These are phyloP conservation scores for Ptychoptera albimana DNA, from an alignment of 2,888 invertebrate genomes.

Conservation along the genomic window DNA sequence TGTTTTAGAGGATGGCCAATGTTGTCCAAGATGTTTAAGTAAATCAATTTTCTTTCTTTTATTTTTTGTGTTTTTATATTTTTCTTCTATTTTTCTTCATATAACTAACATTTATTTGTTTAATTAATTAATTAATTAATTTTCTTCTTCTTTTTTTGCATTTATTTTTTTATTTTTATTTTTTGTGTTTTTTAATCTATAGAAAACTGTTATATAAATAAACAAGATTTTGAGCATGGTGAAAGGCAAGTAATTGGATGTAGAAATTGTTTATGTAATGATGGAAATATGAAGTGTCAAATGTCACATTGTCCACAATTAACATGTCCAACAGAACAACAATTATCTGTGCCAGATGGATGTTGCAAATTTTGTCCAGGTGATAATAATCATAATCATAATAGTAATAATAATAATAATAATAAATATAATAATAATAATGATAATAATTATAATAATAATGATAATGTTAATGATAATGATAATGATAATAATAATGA, in stretches of 20 bases:
- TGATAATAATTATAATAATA: slow-evolving; percentile 2
- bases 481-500: slow-evolving; percentile 1
- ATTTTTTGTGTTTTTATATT: slow-evolving; percentile 3
- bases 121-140: background rate
- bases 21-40: slow-evolving; percentile 79
- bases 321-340: slow-evolving; percentile 58
- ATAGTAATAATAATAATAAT: slow-evolving; percentile 1
- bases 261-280: slow-evolving; percentile 65
- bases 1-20: slow-evolving; percentile 58
- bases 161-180: slow-evolving; percentile 7
- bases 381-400: slow-evolving; percentile 22
- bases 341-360: slow-evolving; percentile 67
- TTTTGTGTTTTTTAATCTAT: slow-evolving; percentile 17
- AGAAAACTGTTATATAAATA: slow-evolving; percentile 57
- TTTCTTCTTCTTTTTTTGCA: background rate
- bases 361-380: slow-evolving; percentile 87
- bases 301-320: slow-evolving; percentile 60
- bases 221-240: slow-evolving; percentile 64
- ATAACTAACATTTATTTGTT: background rate
- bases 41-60: slow-evolving; percentile 29
- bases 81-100: slow-evolving; percentile 1
- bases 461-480: slow-evolving; percentile 2
- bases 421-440: slow-evolving; percentile 2
- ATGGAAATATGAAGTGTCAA: slow-evolving; percentile 67
- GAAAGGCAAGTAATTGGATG: slow-evolving; percentile 56